Base-by-base conservation (phyloP, 2,888 invertebrate genomes). In the Nymphalis polychloros region DNA sequence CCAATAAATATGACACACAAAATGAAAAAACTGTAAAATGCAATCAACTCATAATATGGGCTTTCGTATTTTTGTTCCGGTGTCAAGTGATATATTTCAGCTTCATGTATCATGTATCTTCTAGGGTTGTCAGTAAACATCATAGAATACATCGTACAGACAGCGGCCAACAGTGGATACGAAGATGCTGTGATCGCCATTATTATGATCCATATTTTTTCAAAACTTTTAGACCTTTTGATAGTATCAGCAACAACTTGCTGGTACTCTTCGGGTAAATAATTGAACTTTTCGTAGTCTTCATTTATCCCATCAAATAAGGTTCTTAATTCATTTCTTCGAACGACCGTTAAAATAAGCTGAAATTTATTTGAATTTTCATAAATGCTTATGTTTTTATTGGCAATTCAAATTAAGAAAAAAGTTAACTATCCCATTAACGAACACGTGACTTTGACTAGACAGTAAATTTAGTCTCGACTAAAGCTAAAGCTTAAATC, bases 101-200 rank as follows among this genome's bases (percentile, higher is more conserved):
- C 57, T 27, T 78, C 77, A 31, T 78, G 78, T 1, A 77, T 53
- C 77, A 78, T 73, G 63, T 66, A 75, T 53, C 70, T 67, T 50
- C 62, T 73, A 0, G 75, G 76, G 8, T 71, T 69, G 2, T 76
- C 74, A 8, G 75, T 73, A 47, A 73, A 71, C 1, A 75, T 8
- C 20, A 66, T 64, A 0, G 68, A 75, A 49, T 76, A 70, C 1
- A 75, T 46, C 2, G 76, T 77, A 2, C 72, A 68, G 0, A 57
- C 59, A 8, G 63, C 27, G 13, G 78, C 77, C 6, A 73, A 31
- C 0, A 68, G 23, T 1, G 76, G 75, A 59, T 76, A 78, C 0
- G 73, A 67, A 0, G 48, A 35, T 1, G 67, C 60, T 0, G 75
- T 67, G 0, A 57, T 59, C 0, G 57, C 19, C 17, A 77, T 19